Base-by-base conservation (phyloP, 1,140 invertebrate genomes). In the Antheraea pernyi region DNA sequence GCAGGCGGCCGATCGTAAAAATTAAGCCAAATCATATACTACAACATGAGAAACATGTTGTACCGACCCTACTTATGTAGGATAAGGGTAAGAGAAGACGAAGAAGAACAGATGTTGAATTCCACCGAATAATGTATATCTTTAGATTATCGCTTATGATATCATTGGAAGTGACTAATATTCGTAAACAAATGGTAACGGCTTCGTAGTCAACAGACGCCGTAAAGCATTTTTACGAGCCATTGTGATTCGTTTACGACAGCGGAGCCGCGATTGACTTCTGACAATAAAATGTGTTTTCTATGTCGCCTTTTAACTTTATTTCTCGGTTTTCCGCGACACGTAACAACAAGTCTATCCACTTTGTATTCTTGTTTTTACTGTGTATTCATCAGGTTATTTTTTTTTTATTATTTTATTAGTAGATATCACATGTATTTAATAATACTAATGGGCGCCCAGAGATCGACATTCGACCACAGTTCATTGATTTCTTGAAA, bases 211-310 rank as follows among this genome's bases (percentile, higher is more conserved):
- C 70, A 79, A 71, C 70, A 58, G 66, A 37, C 19, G 65, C 76
- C 64, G 75, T 81, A 80, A 83, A 86, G 67, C 69, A 79, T 72
- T 77, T 86, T 85, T 85, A 85, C 80, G 83, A 84, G 67, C 73
- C 78, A 85, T 85, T 86, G 84, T 85, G 68, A 77, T 36, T 68
- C 60, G 67, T 84, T 83, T 81, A 84, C 76, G 79, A 75, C 75
- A 59, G 65, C 75, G 71, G 68, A 39, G 69, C 79, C 77, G 66
- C 77, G 83, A 84, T 84, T 83, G 82, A 84, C 82, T 84, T 80
- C 82, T 84, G 79, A 68, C 72, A 78, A 79, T 86, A 84, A 86
- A 86, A 77, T 78, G 72, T 73, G 67, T 83, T 83, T 83, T 84
- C 81, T 85, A 84, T 84, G 81, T 80, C 69, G 72, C 73, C 66